Percentiles rank a stretch among this genome's conserved stretches.
Conservation (phyloP, 2,797 vertebrate genomes). For the Glossophaga mutica region DNA sequence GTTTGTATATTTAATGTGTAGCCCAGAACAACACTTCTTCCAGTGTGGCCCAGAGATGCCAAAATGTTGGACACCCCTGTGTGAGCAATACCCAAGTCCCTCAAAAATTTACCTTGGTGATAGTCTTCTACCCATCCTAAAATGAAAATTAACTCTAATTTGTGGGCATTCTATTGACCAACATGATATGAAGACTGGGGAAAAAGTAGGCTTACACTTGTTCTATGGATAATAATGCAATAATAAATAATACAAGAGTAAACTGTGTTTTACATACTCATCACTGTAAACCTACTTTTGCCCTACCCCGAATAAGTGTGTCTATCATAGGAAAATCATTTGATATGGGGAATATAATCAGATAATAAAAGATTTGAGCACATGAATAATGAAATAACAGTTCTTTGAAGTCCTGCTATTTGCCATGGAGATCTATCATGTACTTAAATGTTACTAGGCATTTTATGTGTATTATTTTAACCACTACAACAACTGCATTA, state of each 20-base stretch:
- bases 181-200: neutral
- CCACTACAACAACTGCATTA: neutral
- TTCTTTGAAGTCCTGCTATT: neutral
- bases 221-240: neutral
- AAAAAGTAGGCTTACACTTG: neutral
- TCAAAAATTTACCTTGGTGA: neutral
- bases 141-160: neutral
- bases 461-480: neutral
- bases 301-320: neutral
- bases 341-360: neutral
- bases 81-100: neutral
- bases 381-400: neutral
- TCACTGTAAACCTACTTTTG: neutral
- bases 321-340: neutral
- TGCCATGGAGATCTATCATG: neutral
- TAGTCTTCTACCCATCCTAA: neutral
- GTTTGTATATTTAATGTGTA: too few relatives aligned
- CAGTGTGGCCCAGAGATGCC: too few relatives aligned
- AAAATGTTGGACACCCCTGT: too few relatives aligned
- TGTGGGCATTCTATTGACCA: neutral
- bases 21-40: too few relatives aligned
- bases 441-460: neutral
- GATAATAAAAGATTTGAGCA: neutral
- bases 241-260: too few relatives aligned
- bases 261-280: neutral